Evolutionary conservation across 2,113 vertebrate species (phyloP).

Genomic region (Sinocyclocheilus anshuiensis): DNA sequence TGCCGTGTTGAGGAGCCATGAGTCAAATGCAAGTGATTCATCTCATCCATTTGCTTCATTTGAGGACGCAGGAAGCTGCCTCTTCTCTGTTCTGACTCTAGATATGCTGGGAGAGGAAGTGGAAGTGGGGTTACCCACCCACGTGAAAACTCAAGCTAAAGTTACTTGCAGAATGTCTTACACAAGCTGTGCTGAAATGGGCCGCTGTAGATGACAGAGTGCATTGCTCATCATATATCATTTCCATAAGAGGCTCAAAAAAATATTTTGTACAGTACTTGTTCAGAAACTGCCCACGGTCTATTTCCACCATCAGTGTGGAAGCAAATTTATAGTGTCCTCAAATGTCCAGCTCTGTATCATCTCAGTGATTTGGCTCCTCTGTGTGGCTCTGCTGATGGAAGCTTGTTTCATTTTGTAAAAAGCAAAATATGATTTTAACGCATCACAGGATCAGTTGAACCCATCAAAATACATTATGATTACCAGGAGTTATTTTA

Average conservation of each 20-base stretch:
- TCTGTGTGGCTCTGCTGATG: not conserved
- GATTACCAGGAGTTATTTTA: not conserved
- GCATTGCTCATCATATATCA: constrained; percentile 29
- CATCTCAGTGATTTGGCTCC: not conserved
- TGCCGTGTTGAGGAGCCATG: not conserved
- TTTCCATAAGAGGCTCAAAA: not conserved
- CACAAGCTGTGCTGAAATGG: constrained; percentile 10
- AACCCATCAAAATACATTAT: not conserved
- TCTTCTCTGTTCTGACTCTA: constrained; percentile 22
- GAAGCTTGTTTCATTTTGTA: not conserved
- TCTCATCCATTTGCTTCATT: constrained; percentile 23
- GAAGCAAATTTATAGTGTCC: not conserved
- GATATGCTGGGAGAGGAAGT: constrained; percentile 20
- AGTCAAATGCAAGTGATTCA: constrained; percentile 52
- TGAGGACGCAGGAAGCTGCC: constrained; percentile 28
- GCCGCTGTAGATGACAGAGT: not conserved
- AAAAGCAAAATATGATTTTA: not conserved
- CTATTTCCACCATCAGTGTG: not conserved
- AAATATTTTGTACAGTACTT: constrained; percentile 23
- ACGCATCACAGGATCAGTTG: not conserved
- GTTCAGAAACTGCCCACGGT: constrained; percentile 22
- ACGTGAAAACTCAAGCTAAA: constrained; percentile 19
- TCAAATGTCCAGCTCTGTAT: not conserved
- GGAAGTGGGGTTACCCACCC: constrained; percentile 14
- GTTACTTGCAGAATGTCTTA: constrained; percentile 18